Base-by-base conservation (phyloP, 2,797 vertebrate genomes). In the Poeciliopsis gracilis region DNA sequence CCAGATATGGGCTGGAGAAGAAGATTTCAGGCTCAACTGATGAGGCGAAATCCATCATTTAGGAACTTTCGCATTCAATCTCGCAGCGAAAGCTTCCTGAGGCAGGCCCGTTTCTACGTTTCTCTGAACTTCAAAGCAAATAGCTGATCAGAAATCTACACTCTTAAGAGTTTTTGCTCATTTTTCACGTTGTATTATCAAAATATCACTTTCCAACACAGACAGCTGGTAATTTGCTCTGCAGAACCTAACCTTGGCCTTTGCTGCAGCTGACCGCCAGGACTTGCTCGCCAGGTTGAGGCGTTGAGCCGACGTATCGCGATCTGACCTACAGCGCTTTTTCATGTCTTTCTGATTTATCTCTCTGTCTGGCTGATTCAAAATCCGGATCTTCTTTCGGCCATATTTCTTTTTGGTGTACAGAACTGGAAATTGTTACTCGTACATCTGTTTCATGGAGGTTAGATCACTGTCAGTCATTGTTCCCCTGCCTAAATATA, bases 1-100 rank as follows among this genome's bases (percentile, higher is more conserved):
- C 73, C 85, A 91, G 90, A 93, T 89, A 63, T 87, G 77, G 89
- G 86, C 87, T 85, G 88, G 75, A 85, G 83, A 87, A 41, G 80
- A 13, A 61, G 67, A 45, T 80, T 76, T 79, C 82, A 82, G 83
- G 53, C 77, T 78, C 85, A 83, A 72, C 59, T 25, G 59, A 82
- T 80, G 75, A 81, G 73, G 41, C 46, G 71, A 87, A 85, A 89
- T 86, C 78, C 79, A 83, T 84, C 76, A 80, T 87, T 89, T 89
- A 76, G 76, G 87, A 88, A 90, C 77, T 91, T 89, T 59, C 69
- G 43, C 59, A 70, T 71, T 82, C 73, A 45, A 79, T 86, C 77
- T 84, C 51, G 43, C 61, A 77, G 41, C 53, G 59, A 77, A 75
- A 77, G 41, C 73, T 71, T 82, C 7, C 11, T 76, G 25, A 18